Conservation (phyloP, 1,140 invertebrate species). For the Berghia stephanieae region DNA sequence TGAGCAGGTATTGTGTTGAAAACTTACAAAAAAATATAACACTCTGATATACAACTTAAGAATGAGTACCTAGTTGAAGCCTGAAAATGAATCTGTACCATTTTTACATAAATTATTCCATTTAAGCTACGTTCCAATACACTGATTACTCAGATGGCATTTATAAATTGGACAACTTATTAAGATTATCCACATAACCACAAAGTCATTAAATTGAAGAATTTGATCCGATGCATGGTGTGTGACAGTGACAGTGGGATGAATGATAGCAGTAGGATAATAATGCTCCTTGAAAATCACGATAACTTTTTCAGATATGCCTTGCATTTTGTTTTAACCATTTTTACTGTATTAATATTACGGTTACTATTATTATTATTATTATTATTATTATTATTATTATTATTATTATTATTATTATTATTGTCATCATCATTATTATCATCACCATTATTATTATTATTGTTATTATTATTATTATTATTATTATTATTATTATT, state of each 20-base stretch:
- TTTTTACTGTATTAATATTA: neutral
- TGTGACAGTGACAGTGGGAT: too few relatives aligned
- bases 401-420: neutral
- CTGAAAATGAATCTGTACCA: neutral
- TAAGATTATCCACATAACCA: too few relatives aligned
- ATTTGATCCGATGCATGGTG: too few relatives aligned
- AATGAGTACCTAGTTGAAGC: neutral
- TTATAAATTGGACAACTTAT: too few relatives aligned
- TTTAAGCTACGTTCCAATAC: neutral
- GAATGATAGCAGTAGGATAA: neutral
- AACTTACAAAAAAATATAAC: too few relatives aligned
- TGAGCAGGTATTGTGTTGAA: slow-evolving; percentile 58
- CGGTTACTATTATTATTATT: neutral
- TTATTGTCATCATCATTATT: neutral
- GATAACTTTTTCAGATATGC: neutral
- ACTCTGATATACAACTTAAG: neutral
- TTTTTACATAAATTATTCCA: neutral
- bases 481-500: neutral
- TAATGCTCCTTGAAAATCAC: neutral
- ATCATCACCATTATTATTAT: neutral
- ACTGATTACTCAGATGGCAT: too few relatives aligned
- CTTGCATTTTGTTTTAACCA: neutral
- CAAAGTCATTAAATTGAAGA: too few relatives aligned
- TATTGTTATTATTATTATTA: neutral
- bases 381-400: neutral